phyloP scores from a whole-genome alignment of 2,888 invertebrate genomes.

The Standfussiana lucernea region DNA sequence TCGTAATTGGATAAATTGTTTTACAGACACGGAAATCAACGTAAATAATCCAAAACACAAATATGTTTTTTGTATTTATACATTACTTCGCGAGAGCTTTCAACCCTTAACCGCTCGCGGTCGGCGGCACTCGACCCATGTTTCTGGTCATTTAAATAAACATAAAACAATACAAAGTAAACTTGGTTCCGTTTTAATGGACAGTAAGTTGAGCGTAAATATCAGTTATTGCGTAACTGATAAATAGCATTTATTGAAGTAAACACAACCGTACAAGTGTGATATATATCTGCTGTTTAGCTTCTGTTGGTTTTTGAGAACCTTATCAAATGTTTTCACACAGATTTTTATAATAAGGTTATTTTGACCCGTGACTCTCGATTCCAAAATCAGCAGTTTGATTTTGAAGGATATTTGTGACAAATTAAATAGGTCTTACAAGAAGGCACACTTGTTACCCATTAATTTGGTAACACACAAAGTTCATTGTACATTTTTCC shows the following conservation, averaged over 20 bases:
- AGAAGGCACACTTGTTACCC: slow-evolving; percentile 17
- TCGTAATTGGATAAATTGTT: background rate
- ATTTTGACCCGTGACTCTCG: slow-evolving; percentile 10
- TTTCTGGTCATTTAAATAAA: slow-evolving; percentile 57
- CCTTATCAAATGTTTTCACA: slow-evolving; percentile 10
- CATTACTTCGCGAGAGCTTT: slow-evolving; percentile 47
- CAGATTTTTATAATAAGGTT: background rate
- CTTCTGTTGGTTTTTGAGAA: slow-evolving; percentile 13
- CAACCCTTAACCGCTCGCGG: slow-evolving; percentile 61
- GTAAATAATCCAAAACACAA: slow-evolving; percentile 22
- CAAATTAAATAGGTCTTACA: background rate
- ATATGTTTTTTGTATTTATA: slow-evolving; percentile 37
- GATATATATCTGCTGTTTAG: slow-evolving; percentile 18
- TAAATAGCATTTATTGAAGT: slow-evolving; percentile 29
- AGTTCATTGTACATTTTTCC: slow-evolving; percentile 72
- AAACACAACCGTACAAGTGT: slow-evolving; percentile 7
- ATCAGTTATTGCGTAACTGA: slow-evolving; percentile 42
- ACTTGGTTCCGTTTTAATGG: slow-evolving; percentile 49
- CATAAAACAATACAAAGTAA: slow-evolving; percentile 46
- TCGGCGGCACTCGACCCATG: slow-evolving; percentile 45
- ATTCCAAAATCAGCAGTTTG: background rate
- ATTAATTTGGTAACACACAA: slow-evolving; percentile 55
- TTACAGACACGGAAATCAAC: slow-evolving; percentile 1
- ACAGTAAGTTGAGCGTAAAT: slow-evolving; percentile 41
- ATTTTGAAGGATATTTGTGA: background rate